Evolutionary conservation across 2,797 vertebrate species (phyloP).

Genomic region (Danio tinwini): DNA sequence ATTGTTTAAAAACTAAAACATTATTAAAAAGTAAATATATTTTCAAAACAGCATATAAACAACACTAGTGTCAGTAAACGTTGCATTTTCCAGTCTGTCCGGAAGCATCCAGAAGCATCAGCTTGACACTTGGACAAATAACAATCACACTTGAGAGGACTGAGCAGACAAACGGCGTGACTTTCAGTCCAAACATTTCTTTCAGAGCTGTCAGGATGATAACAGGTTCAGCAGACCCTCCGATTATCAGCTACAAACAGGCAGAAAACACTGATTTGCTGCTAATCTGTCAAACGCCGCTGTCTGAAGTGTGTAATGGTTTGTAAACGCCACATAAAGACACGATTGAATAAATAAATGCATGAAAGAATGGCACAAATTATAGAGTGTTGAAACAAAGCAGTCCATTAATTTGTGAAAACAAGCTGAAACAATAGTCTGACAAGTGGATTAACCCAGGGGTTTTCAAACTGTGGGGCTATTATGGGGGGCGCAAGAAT

Average conservation of each 20-base stretch:
- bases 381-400: neutral
- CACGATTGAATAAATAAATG: neutral
- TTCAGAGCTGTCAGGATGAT: constrained; percentile 8
- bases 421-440: too few relatives aligned
- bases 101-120: neutral
- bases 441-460: too few relatives aligned
- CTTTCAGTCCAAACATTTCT: neutral
- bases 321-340: neutral
- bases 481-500: too few relatives aligned
- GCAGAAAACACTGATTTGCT: constrained; percentile 11
- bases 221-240: constrained; percentile 24
- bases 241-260: constrained; percentile 16
- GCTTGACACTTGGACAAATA: constrained; percentile 1
- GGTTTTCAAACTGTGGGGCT: too few relatives aligned
- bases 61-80: neutral
- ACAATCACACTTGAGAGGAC: constrained; percentile 15
- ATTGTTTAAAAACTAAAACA: too few relatives aligned
- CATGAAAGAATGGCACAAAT: neutral
- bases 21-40: too few relatives aligned
- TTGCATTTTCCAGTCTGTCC: neutral
- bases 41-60: too few relatives aligned
- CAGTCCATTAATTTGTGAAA: neutral
- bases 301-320: neutral
- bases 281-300: neutral
- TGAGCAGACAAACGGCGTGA: neutral